Evolutionary conservation across 2,888 invertebrate species (phyloP).

Genomic region (Matsumyia berberina): DNA sequence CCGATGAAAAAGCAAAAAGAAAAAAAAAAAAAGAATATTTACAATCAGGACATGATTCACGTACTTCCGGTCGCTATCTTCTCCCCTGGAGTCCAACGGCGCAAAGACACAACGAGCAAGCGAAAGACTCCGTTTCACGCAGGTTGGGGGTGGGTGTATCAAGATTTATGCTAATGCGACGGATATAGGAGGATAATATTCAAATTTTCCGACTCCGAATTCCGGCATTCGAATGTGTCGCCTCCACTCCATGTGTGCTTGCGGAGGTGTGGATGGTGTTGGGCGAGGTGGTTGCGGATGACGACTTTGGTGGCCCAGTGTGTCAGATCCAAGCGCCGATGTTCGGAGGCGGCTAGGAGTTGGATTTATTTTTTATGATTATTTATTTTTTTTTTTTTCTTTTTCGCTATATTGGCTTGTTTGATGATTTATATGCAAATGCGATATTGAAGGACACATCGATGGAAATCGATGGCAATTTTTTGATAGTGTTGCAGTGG

Average conservation of each 20-base stretch:
- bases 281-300: slow-evolving; percentile 25
- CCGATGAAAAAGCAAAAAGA: slow-evolving; percentile 13
- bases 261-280: neutral
- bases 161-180: slow-evolving; percentile 76
- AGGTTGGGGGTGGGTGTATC: slow-evolving; percentile 33
- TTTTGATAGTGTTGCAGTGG: slow-evolving; percentile 76
- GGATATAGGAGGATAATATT: slow-evolving; percentile 76
- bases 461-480: slow-evolving; percentile 76
- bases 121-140: slow-evolving; percentile 29
- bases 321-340: slow-evolving; percentile 12
- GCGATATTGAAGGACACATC: slow-evolving; percentile 75
- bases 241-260: slow-evolving; percentile 49
- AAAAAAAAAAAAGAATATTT: slow-evolving; percentile 49
- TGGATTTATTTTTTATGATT: slow-evolving; percentile 68
- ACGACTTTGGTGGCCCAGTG: slow-evolving; percentile 55
- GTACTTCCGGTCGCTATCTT: slow-evolving; percentile 57
- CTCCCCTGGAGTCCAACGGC: slow-evolving; percentile 43
- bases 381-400: slow-evolving; percentile 49
- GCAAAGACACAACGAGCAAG: slow-evolving; percentile 43
- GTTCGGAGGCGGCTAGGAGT: slow-evolving; percentile 42
- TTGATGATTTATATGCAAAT: slow-evolving; percentile 76
- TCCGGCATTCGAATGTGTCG: slow-evolving; percentile 68
- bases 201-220: slow-evolving; percentile 72
- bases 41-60: slow-evolving; percentile 74
- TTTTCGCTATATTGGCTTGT: slow-evolving; percentile 71